Base-by-base conservation (phyloP, 2,113 vertebrate genomes). In the Hepsetus odoe region DNA sequence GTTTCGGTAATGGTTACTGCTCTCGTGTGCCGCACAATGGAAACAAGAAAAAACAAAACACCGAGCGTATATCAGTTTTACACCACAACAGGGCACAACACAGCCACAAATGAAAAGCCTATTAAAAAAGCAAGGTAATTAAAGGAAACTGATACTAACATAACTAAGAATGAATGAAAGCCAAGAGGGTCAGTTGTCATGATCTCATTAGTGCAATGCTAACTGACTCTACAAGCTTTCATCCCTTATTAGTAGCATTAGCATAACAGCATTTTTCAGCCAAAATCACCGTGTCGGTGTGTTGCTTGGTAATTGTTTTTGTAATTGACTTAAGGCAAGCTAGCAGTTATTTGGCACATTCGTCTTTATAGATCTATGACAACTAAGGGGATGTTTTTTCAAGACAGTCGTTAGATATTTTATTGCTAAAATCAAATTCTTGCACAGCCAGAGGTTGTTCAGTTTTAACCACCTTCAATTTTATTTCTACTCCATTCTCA, bases 1-100 rank as follows among this genome's bases (percentile, higher is more conserved):
- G 46, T 78, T 82, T 78, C 30, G 22, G 56, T 75, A 80, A 69
- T 35, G 59, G 44, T 62, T 61, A 73, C 30, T 7, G 26, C 22
- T 55, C 40, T 32, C 4, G 18, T n/a, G 33, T 9, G 42, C 53
- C 32, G 42, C 3, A 22, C 30, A 51, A 28, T 58, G 56, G 22
- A 5, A 18, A 59, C 5, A 38, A 72, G 13, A 12, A 9, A 51
- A 3, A 30, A 18, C 30, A 16, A 33, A n/a, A n/a, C n/a, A n/a
- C 12, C 24, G 12, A 9, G 22, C 3, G 40, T 46, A 24, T 24
- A 22, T 68, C 40, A 49, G 9, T 49, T 64, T 30, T 28, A 49
- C 42, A 69, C 66, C 65, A 26, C 9, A 67, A 46, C 42, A 30
- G 24, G 8, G 42, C 7, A 20, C n/a, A 12, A 18, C 20, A 8